Percentiles rank a stretch among this genome's conserved stretches.
Conservation (phyloP, 2,888 invertebrate genomes). For the Ametastegia equiseti region DNA sequence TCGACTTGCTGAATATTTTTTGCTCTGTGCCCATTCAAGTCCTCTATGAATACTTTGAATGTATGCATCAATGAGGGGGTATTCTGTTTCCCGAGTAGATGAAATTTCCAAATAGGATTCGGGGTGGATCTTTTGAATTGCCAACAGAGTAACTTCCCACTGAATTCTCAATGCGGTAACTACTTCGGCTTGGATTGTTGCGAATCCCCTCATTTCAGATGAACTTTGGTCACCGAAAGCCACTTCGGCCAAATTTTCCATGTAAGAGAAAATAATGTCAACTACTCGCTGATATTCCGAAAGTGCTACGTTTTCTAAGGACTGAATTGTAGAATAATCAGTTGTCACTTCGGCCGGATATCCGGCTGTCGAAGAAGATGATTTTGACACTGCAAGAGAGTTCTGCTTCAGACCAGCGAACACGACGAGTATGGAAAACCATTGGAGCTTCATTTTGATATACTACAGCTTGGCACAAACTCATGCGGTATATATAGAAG, state of each 20-base stretch:
- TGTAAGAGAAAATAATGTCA: neutral
- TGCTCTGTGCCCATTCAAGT: neutral
- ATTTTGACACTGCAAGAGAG: neutral
- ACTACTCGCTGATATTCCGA: neutral
- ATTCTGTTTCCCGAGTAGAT: neutral
- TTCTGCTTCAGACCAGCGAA: neutral
- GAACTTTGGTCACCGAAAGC: neutral
- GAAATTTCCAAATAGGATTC: neutral
- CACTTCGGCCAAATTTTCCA: neutral
- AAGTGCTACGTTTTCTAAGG: neutral
- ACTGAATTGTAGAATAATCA: neutral
- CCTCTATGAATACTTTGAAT: neutral
- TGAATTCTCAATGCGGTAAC: neutral
- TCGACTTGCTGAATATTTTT: neutral
- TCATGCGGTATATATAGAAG: neutral
- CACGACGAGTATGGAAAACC: neutral
- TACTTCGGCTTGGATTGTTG: neutral
- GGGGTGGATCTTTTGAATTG: neutral
- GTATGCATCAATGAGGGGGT: neutral
- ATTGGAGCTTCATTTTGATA: neutral
- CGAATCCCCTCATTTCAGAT: neutral
- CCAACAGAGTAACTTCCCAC: neutral
- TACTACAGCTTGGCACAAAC: neutral
- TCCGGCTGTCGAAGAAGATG: neutral
- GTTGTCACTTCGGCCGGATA: neutral